Evolutionary conservation across 2,113 vertebrate genomes (phyloP).

Genomic region (Lagopus muta): DNA sequence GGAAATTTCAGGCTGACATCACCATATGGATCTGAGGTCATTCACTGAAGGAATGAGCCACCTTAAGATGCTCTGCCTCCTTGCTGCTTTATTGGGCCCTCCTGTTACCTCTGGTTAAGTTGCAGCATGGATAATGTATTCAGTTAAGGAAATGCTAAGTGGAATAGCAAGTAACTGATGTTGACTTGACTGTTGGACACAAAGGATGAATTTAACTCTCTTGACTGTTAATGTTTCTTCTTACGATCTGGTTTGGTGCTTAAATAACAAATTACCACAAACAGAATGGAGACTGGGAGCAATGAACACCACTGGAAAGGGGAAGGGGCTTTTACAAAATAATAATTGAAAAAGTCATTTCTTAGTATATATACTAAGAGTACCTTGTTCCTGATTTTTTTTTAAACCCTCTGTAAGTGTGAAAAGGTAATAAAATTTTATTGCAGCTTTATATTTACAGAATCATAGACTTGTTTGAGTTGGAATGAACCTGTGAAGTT

Average conservation of each 20-base stretch:
- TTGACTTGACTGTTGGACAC: neutral
- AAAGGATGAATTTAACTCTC: neutral
- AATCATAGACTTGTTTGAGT: too few relatives aligned
- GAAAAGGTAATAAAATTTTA: neutral
- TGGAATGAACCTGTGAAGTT: too few relatives aligned
- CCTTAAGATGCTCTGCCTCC: neutral
- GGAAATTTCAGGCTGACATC: neutral
- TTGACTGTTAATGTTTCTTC: neutral
- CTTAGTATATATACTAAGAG: neutral
- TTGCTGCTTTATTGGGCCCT: neutral
- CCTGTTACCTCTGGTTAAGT: neutral
- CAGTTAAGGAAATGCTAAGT: neutral
- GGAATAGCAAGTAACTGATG: neutral
- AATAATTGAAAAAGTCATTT: neutral
- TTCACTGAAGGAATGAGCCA: neutral
- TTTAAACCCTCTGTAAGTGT: neutral
- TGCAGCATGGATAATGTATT: neutral
- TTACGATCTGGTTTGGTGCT: neutral
- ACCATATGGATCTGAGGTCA: neutral
- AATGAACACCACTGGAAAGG: neutral
- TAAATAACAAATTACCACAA: neutral
- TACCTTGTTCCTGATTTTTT: neutral
- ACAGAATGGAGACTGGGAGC: neutral
- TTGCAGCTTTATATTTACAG: neutral
- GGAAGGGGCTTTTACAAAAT: neutral